A percentile compares a stretch with the other conserved stretches of the same genome.
Evolutionary conservation across 2,888 invertebrate genomes (phyloP).

Genomic region (Corythucha ciliata): DNA sequence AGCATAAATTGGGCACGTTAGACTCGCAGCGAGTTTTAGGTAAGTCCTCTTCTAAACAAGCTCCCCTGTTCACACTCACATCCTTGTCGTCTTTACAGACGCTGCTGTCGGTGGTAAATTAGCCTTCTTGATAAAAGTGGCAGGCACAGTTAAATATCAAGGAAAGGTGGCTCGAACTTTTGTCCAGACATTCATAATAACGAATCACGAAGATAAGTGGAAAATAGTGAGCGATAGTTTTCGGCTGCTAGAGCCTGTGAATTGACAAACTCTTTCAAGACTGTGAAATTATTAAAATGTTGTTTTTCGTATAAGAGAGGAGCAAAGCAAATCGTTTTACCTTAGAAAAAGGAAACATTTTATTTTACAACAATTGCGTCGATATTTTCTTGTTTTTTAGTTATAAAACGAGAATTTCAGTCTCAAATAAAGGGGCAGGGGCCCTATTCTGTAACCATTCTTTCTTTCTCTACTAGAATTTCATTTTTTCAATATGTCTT

Average conservation of each 20-base stretch:
- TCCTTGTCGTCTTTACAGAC: slow-evolving; percentile 45
- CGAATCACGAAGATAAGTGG: slow-evolving; percentile 83
- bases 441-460: too few species aligned
- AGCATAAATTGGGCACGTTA: slow-evolving; percentile 64
- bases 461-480: too few species aligned
- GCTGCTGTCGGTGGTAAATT: slow-evolving; percentile 64
- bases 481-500: too few species aligned
- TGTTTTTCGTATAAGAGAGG: too few species aligned
- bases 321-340: too few species aligned
- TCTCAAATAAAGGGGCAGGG: too few species aligned
- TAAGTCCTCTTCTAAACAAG: slow-evolving; percentile 37
- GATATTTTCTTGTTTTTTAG: too few species aligned
- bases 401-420: too few species aligned
- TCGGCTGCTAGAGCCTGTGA: slow-evolving; percentile 55
- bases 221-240: slow-evolving; percentile 87
- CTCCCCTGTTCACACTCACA: neutral
- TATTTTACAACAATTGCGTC: too few species aligned
- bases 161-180: slow-evolving; percentile 56
- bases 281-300: too few species aligned
- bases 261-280: too few species aligned
- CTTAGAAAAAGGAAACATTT: too few species aligned
- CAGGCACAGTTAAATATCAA: slow-evolving; percentile 62
- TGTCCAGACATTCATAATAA: slow-evolving; percentile 78
- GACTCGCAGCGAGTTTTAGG: slow-evolving; percentile 78
- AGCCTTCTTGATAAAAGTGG: slow-evolving; percentile 73